Percentiles rank a stretch among this genome's conserved stretches.
Evolutionary conservation across 2,113 vertebrate species (phyloP).

Genomic region (Mastomys natalensis): DNA sequence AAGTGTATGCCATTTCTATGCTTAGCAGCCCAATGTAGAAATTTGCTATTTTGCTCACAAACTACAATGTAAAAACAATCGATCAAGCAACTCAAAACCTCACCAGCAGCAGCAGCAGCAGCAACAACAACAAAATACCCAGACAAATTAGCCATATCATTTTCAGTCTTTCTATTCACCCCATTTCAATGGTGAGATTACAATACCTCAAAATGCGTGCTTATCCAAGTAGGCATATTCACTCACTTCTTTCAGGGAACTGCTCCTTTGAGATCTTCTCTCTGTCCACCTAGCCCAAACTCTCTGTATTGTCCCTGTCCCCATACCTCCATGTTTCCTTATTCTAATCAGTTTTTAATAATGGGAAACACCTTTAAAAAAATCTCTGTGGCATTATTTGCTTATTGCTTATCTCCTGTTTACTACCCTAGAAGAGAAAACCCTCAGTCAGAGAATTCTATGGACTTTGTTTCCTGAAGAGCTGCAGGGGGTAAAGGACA

Average conservation of each 20-base stretch:
- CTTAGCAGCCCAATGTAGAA: not conserved
- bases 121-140: not conserved
- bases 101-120: not conserved
- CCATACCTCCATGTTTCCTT: not conserved
- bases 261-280: not conserved
- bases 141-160: fast-evolving
- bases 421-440: not conserved
- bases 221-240: not conserved
- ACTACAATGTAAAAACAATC: not conserved
- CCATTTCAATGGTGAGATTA: fast-evolving
- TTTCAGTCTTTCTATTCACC: not conserved
- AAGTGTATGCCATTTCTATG: not conserved
- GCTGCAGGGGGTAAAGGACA: not conserved
- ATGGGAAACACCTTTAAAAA: not conserved
- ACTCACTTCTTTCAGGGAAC: not conserved
- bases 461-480: not conserved
- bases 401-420: slow-evolving; percentile 16
- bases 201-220: not conserved
- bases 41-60: not conserved
- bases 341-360: not conserved
- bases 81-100: not conserved
- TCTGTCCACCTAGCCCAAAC: not conserved
- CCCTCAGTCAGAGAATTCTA: not conserved
- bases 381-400: not conserved
- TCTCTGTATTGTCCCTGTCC: not conserved